phyloP scores from a whole-genome alignment of 2,113 vertebrate genomes.

The Aspiorhynchus laticeps region DNA sequence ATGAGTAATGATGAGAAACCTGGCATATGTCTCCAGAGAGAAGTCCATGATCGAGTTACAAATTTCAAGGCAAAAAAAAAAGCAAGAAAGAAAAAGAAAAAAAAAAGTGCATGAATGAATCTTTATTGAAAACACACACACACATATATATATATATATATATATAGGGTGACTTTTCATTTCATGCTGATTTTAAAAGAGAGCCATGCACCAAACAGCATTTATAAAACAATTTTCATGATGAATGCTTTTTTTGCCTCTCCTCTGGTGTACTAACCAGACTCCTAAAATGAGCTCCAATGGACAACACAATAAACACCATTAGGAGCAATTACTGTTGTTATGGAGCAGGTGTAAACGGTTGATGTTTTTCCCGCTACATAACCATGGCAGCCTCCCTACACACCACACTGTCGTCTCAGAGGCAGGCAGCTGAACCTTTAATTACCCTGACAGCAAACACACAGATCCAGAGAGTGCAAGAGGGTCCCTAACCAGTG shows the following conservation, averaged over 20 bases:
- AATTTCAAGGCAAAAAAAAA: no score
- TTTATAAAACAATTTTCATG: not conserved
- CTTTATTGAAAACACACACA: no score
- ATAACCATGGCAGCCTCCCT: conserved; percentile 58
- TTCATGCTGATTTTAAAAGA: no score
- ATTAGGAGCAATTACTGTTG: conserved; percentile 48
- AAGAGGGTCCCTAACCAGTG: conserved; percentile 7
- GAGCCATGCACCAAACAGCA: no score
- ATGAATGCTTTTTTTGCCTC: not conserved
- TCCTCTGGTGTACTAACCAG: conserved; percentile 8
- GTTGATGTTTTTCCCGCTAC: conserved; percentile 58
- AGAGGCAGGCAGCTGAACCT: conserved; percentile 15
- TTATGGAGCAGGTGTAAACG: conserved; percentile 23
- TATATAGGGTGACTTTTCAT: no score
- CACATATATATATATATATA: no score
- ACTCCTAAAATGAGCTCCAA: conserved; percentile 17
- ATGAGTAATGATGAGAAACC: no score
- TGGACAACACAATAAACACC: conserved; percentile 63
- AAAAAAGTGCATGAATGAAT: no score
- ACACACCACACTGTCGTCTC: conserved; percentile 22
- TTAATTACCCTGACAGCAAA: conserved; percentile 19
- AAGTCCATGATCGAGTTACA: no score
- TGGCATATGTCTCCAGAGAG: no score
- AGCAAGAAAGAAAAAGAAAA: no score
- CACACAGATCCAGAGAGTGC: not conserved